phyloP scores from a whole-genome alignment of 2,113 vertebrate genomes.

The Potamarius usumacintae region DNA sequence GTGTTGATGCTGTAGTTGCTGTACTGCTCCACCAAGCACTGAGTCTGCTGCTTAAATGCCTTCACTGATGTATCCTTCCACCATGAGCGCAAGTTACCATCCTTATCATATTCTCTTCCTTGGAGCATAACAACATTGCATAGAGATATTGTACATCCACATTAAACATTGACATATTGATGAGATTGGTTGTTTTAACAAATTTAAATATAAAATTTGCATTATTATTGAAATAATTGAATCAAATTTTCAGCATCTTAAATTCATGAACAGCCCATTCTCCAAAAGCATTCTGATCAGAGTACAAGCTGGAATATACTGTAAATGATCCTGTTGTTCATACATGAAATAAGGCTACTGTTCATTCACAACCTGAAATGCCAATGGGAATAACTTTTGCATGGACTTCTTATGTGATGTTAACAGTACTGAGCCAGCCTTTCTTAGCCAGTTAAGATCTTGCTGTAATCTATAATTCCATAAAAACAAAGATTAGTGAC shows the following conservation, averaged over 20 bases:
- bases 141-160: neutral
- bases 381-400: neutral
- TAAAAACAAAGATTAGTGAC: neutral
- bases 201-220: too few relatives aligned
- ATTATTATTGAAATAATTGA: neutral
- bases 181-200: neutral
- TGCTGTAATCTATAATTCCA: neutral
- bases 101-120: conserved; percentile 95
- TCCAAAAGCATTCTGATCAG: neutral
- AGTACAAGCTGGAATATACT: neutral
- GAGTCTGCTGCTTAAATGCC: conserved; percentile 90
- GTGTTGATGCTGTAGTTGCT: conserved; percentile 87
- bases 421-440: neutral
- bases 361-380: neutral
- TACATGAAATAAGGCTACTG: neutral
- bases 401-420: neutral
- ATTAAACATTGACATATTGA: neutral
- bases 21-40: conserved; percentile 94
- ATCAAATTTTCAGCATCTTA: neutral
- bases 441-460: neutral
- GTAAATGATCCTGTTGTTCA: neutral
- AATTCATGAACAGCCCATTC: neutral
- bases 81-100: conserved; percentile 92
- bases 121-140: neutral
- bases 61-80: conserved; percentile 94